Base-by-base conservation (phyloP, 1,140 invertebrate genomes). In the Sipha flava region DNA sequence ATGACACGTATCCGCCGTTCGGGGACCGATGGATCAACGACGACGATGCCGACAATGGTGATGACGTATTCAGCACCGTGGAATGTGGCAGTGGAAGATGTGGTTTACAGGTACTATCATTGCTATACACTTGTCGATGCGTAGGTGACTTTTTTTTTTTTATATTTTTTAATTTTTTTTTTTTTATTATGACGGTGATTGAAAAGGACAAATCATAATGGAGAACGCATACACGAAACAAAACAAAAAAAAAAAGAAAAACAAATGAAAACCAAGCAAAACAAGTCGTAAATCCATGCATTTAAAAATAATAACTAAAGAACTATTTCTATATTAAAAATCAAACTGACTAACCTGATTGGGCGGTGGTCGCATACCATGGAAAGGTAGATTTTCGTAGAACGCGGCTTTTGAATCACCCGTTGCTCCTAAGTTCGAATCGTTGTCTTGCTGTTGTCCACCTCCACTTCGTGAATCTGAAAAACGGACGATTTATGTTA, bases 361-460 rank as follows among this genome's bases (percentile, higher is more conserved):
- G 83, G 93, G 93, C 82, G 94, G 92, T 84, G 92, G 92, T 87
- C 95, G 93, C 83, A 95, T 91, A 83, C 94, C 94, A 86, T 96
- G 94, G 88, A 96, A 96, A 80, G 94, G 94, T 84, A 96, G 89
- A 86, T 96, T 96, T 88, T 96, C 94, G 88, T 96, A 96, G 86
- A 95, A 93, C 81, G 92, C 92, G 81, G 92, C 92, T 85, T 88
- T 90, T 80, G 87, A 86, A 54, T 87, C 87, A 59, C 85, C 84
- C 52, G 88, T 86, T 31, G 86, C 85, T 21, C 84, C 80, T 12
- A 84, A 80, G 18, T 59, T 77, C 2, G 73, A 77, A 9, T 54
- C 73, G 34, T 57, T 40, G 29, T 73, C 70, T 18, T 34, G 70
- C 5, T 29, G 66, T 29, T 77, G 73, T 1, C 18, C 31, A 14